Evolutionary conservation across 2,113 vertebrate genomes (phyloP), one percentile per base, ranked within the genome.

Genomic region (Arvicanthis niloticus): DNA sequence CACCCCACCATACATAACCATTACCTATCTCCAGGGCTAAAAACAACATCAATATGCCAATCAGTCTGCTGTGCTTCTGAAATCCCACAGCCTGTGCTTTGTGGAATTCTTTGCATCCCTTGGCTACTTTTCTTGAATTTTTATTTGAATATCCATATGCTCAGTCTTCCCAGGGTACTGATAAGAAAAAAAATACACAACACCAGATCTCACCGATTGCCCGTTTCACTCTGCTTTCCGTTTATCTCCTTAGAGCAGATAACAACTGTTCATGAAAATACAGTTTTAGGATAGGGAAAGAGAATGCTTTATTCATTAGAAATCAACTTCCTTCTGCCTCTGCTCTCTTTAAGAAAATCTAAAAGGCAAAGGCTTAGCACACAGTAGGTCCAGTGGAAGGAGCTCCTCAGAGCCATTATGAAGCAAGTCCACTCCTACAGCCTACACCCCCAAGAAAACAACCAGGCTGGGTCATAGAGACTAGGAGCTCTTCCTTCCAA

Each of bases 201-300:
- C 53, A 29, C 60, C 0, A 13, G 84, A 89, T 60, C 72, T 77
- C 86, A 78, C 9, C 5, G 92, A 87, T 60, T 60, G 17, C 78
- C 77, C 7, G 48, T 4, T 76, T 88, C 65, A 11, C 34, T 21
- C 29, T n/a, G 53, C 62, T 93, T 31, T 65, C 65, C 5, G 0
- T 68, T 81, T 85, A 97, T 86, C 95, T 93, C 91, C 95, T 92
- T 1, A 3, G 56, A 95, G 89, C 42, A 96, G 96, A 70, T 84
- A 94, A 93, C 60, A 1, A 3, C 9, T 80, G n/a, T 82, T 95
- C 24, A 15, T 34, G 81, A 94, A 96, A 93, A 96, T 19, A 73
- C 0, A 87, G 81, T 67, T 89, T 94, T 21, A 94, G 34, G 68
- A 76, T 15, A 87, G 40, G 7, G 62, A 81, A 75, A 51, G 53